Conservation (phyloP, 2,888 invertebrate species). For the Entomobrya multifasciata region DNA sequence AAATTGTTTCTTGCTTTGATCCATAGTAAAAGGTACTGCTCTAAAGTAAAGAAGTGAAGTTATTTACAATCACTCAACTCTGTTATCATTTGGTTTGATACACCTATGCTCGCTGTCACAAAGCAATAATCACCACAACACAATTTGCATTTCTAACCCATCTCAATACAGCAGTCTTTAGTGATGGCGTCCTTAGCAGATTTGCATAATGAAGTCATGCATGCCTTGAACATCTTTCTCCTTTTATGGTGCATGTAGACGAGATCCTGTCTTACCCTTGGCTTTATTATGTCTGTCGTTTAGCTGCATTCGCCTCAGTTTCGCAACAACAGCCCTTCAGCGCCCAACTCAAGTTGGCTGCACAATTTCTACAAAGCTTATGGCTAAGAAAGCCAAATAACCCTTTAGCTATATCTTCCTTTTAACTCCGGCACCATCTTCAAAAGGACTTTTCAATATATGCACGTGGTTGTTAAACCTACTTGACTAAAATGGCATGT, state of each 20-base stretch:
- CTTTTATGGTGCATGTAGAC: neutral
- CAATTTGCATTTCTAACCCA: neutral
- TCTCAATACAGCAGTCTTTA: no score
- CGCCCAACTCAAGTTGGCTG: no score
- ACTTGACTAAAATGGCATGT: neutral
- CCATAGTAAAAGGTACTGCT: no score
- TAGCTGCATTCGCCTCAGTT: no score
- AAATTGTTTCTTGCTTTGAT: no score
- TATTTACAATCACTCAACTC: neutral
- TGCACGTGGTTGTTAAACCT: slow-evolving; percentile 9
- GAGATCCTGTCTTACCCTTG: no score
- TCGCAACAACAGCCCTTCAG: no score
- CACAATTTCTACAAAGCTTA: no score
- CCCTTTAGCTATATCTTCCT: neutral
- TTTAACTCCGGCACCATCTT: neutral
- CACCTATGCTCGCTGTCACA: neutral
- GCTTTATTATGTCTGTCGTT: no score
- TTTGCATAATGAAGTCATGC: slow-evolving; percentile 10
- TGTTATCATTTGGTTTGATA: neutral
- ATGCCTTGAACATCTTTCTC: no score
- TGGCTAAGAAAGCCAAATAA: no score
- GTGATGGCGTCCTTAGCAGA: neutral
- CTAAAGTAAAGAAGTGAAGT: no score
- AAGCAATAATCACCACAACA: neutral
- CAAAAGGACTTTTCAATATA: neutral